Evolutionary conservation across 2,888 invertebrate genomes (phyloP), one percentile per base, ranked within the genome.

Genomic region (Drosophila ustulata): DNA sequence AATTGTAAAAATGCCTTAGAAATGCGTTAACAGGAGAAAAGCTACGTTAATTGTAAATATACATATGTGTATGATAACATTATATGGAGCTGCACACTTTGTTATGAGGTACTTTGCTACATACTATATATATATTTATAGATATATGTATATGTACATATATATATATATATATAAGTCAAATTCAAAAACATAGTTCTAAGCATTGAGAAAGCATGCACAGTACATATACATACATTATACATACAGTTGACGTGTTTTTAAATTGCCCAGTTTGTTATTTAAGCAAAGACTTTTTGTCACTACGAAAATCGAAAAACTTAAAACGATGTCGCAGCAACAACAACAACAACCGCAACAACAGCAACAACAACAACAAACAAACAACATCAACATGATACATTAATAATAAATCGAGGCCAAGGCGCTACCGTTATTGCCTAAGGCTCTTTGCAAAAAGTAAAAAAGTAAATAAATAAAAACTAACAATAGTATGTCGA

Each of bases 1-100:
- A 77, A 64, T 65, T 66, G 65, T 67, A 70, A 68, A 51, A 84
- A 84, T 85, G 82, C 82, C 82, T 82, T 82, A 62, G 62, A 82
- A 71, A 72, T 78, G 81, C 82, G 77, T 82, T 65, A 80, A 78
- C 68, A 74, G 50, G 62, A 67, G 39, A 41, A 71, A 79, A 49
- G 4, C 41, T n/a, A 51, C 23, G 13, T 75, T 75, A 82, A 53
- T 39, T 82, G 85, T 82, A 82, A 75, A 82, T 82, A 85, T 51
- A 28, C 46, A 59, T 65, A 50, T 59, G 58, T 58, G 61, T 62
- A 68, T 55, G 41, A 58, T 67, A 55, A 23, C 23, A 55, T 43
- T 53, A 43, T 45, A 55, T 32, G 41, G 30, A 32, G 43, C 23
- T 18, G 49, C 41, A 43, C n/a, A 63, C 32, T 62, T 46, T 55